Conservation (phyloP, 2,113 vertebrate species). For the Chamaetylas fuelleborni region DNA sequence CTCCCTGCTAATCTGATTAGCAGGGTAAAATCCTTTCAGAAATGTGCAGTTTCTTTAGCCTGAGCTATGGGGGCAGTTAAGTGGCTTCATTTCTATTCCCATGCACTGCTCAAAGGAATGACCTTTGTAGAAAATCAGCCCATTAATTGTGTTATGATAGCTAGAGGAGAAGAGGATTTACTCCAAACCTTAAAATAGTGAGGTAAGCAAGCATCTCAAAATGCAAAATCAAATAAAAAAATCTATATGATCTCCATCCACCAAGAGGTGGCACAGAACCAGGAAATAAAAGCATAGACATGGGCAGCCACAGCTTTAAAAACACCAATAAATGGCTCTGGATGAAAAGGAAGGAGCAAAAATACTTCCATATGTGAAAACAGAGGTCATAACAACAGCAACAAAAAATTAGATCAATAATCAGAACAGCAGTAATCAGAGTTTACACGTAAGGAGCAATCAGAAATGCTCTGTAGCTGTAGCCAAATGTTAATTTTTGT, state of each 20-base stretch:
- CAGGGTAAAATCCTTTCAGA: neutral
- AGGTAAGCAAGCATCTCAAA: neutral
- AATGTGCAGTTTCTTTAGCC: neutral
- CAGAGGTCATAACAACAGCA: neutral
- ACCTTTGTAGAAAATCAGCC: neutral
- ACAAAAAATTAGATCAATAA: neutral
- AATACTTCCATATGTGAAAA: neutral
- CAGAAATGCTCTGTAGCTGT: neutral
- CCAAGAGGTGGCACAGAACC: neutral
- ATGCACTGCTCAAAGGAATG: neutral
- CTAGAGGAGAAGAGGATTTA: neutral
- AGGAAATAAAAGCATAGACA: neutral
- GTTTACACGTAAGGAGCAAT: neutral
- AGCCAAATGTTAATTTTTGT: neutral
- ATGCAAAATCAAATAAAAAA: neutral
- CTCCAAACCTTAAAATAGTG: neutral
- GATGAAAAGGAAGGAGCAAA: neutral
- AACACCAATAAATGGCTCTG: neutral
- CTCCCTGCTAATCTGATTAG: neutral
- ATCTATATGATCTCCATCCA: neutral
- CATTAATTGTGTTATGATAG: neutral
- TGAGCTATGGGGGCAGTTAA: neutral
- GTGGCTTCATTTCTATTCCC: neutral
- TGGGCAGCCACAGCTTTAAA: neutral
- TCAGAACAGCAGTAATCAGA: neutral